These are phyloP conservation scores for Scaptomyza montana DNA, from an alignment of 1,140 invertebrate species.

Conservation along the genomic window DNA sequence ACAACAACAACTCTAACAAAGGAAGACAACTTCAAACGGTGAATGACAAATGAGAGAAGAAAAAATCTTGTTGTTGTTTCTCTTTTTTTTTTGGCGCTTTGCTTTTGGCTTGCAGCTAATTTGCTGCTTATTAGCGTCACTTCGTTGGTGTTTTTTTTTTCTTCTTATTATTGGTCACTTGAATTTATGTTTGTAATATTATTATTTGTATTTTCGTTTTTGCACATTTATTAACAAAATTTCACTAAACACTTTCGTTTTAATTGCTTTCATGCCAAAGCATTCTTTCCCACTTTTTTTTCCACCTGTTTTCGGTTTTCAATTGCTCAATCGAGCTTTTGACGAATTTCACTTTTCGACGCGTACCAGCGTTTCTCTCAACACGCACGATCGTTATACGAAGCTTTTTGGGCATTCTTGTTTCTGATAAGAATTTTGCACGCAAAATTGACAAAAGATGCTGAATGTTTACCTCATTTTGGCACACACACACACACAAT, in stretches of 20 bases:
- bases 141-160: slow-evolving; percentile 34
- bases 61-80: slow-evolving; percentile 16
- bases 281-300: neutral
- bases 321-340: slow-evolving; percentile 19
- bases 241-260: slow-evolving; percentile 67
- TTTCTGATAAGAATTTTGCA: slow-evolving; percentile 38
- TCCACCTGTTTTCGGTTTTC: slow-evolving; percentile 31
- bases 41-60: slow-evolving; percentile 43
- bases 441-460: slow-evolving; percentile 16
- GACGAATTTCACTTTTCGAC: slow-evolving; percentile 61
- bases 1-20: slow-evolving; percentile 11
- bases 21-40: slow-evolving; percentile 26
- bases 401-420: slow-evolving; percentile 9
- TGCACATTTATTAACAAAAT: slow-evolving; percentile 55
- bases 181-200: slow-evolving; percentile 12
- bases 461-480: slow-evolving; percentile 22
- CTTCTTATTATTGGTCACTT: slow-evolving; percentile 17
- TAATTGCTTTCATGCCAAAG: slow-evolving; percentile 2
- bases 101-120: slow-evolving; percentile 21
- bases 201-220: slow-evolving; percentile 34
- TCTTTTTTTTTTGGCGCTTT: slow-evolving; percentile 23
- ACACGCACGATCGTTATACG: slow-evolving; percentile 16
- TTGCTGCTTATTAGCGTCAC: slow-evolving; percentile 34
- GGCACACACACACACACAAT: neutral
- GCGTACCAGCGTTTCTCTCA: slow-evolving; percentile 55